A percentile compares a stretch with the other conserved stretches of the same genome.
These are phyloP conservation scores for Pristionchus exspectatus DNA, from an alignment of 2,888 invertebrate species.

Conservation along the genomic window DNA sequence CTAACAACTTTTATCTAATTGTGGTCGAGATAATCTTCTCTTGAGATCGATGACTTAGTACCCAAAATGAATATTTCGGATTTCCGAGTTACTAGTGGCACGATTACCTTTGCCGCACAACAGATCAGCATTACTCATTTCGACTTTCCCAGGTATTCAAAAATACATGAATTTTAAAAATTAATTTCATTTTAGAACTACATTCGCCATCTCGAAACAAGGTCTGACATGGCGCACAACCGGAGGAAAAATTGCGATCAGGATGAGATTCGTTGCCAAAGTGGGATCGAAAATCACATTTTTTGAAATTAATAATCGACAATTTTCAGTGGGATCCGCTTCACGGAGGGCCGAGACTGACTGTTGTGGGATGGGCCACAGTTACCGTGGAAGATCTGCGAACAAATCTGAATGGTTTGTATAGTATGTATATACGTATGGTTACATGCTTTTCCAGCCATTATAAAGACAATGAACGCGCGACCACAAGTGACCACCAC, in stretches of 20 bases:
- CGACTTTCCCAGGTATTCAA: constrained; percentile 6
- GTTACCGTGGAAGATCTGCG: neutral
- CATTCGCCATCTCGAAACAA: neutral
- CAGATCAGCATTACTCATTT: neutral
- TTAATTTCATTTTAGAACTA: neutral
- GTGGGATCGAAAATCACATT: neutral
- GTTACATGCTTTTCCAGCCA: neutral
- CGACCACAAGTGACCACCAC: constrained; percentile 6
- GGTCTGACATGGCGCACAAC: neutral
- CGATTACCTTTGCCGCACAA: neutral
- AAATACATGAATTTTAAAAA: too few species aligned
- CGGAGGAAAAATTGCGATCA: constrained; percentile 1
- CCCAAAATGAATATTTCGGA: neutral
- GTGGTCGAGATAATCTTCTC: neutral
- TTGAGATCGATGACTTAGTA: neutral
- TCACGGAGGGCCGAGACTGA: neutral
- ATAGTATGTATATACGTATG: neutral
- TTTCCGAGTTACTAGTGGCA: neutral
- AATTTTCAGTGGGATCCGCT: neutral
- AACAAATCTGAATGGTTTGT: neutral
- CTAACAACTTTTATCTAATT: neutral
- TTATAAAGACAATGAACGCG: neutral
- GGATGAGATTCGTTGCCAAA: neutral
- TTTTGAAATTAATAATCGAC: neutral
- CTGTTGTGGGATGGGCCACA: neutral